phyloP scores from a whole-genome alignment of 2,113 vertebrate genomes.

The Poeciliopsis occidentalis region DNA sequence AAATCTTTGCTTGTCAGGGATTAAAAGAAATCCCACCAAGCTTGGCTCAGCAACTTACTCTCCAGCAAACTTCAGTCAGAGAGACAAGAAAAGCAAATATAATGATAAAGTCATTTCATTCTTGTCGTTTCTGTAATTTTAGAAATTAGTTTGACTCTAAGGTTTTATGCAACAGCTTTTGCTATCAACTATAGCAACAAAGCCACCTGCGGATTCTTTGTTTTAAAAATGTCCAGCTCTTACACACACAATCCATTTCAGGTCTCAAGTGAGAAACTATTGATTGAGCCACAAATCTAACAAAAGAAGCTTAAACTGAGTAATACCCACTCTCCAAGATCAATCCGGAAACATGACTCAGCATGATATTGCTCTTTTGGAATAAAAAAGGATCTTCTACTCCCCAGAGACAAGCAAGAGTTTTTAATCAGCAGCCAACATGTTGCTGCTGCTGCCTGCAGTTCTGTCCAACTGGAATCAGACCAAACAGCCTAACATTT shows the following conservation, averaged over 20 bases:
- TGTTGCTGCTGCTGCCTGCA: slow-evolving; percentile 31
- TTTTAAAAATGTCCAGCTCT: slow-evolving; percentile 48
- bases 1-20: slow-evolving; percentile 55
- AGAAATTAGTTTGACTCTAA: no score
- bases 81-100: neutral
- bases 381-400: slow-evolving; percentile 10
- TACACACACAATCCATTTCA: slow-evolving; percentile 54
- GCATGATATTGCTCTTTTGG: slow-evolving; percentile 38
- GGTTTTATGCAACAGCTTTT: neutral
- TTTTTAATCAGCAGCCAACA: slow-evolving; percentile 64
- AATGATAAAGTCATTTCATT: neutral
- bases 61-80: slow-evolving; percentile 2
- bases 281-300: slow-evolving; percentile 68
- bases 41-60: slow-evolving; percentile 18
- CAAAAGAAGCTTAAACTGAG: slow-evolving; percentile 63
- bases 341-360: slow-evolving; percentile 62
- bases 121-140: no score
- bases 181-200: slow-evolving; percentile 9
- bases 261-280: slow-evolving; percentile 67
- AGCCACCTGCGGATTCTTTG: slow-evolving; percentile 17
- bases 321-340: slow-evolving; percentile 62
- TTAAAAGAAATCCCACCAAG: slow-evolving; percentile 50
- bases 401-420: slow-evolving; percentile 44
- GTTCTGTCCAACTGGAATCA: slow-evolving; percentile 55
- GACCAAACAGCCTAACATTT: no score